These are phyloP conservation scores for Drepana falcataria DNA, from an alignment of 2,888 invertebrate species.

Conservation along the genomic window DNA sequence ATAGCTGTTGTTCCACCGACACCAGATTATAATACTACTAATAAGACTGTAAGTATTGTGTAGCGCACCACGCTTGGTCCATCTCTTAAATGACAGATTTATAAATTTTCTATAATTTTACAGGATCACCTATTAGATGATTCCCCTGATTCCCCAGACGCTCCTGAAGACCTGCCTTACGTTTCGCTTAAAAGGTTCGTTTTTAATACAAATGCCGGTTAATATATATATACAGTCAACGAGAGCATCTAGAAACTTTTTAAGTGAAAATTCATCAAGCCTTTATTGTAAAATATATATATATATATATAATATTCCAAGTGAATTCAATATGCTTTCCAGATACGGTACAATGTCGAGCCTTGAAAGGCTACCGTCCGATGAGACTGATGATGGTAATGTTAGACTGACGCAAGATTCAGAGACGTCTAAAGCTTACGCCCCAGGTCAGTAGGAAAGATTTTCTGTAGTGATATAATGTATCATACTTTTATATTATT, in stretches of 20 bases:
- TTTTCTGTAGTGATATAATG: too few relatives aligned
- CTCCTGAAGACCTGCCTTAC: conserved; percentile 86
- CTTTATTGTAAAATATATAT: too few relatives aligned
- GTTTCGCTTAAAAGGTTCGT: conserved; percentile 81
- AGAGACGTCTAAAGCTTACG: conserved; percentile 49
- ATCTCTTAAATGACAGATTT: too few relatives aligned
- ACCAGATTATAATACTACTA: conserved; percentile 77
- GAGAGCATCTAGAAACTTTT: too few relatives aligned
- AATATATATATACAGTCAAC: not conserved
- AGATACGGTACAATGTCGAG: conserved; percentile 86
- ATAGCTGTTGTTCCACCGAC: conserved; percentile 88
- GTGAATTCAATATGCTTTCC: conserved; percentile 13
- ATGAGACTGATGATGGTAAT: conserved; percentile 79
- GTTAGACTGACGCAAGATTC: conserved; percentile 66
- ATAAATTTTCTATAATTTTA: not conserved
- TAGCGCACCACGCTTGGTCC: too few relatives aligned
- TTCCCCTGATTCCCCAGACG: conserved; percentile 83
- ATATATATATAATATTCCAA: too few relatives aligned
- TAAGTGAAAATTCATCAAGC: too few relatives aligned
- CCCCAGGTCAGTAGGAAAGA: conserved; percentile 37
- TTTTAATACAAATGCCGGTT: too few relatives aligned
- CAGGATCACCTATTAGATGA: conserved; percentile 79
- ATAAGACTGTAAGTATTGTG: conserved; percentile 63
- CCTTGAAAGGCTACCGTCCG: conserved; percentile 82
- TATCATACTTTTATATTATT: too few relatives aligned